Evolutionary conservation across 2,113 vertebrate genomes (phyloP).

Genomic region (Leucoraja erinaceus): DNA sequence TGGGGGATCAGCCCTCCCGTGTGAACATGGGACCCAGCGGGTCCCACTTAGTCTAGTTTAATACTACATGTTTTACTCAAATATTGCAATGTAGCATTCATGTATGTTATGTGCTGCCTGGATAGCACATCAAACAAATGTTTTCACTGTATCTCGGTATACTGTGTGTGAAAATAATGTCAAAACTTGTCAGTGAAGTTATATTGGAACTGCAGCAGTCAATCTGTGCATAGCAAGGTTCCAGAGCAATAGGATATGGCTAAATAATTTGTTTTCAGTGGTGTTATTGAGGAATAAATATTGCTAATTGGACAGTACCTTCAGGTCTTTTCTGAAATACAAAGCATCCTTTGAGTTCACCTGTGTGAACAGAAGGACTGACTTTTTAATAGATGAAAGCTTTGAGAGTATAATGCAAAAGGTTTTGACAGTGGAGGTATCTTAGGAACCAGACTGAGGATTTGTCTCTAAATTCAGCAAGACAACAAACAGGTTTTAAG

Average conservation of each 20-base stretch:
- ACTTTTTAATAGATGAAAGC: not conserved
- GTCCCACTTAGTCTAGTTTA: no score
- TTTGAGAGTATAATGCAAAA: not conserved
- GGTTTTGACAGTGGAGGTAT: not conserved
- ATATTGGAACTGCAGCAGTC: not conserved
- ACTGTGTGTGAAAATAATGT: no score
- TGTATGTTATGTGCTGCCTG: no score
- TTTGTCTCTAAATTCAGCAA: not conserved
- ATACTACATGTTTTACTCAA: no score
- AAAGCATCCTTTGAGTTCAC: not conserved
- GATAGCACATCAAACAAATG: no score
- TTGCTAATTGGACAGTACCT: not conserved
- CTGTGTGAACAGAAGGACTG: not conserved
- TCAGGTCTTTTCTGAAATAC: not conserved
- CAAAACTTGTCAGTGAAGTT: not conserved
- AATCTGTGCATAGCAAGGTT: not conserved
- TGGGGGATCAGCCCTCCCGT: no score
- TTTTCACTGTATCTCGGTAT: no score
- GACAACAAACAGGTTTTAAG: no score
- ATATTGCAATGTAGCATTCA: no score
- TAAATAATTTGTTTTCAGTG: not conserved
- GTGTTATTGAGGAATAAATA: not conserved
- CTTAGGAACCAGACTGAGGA: not conserved
- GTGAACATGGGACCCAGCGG: no score
- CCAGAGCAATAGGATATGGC: not conserved